These are phyloP conservation scores for Ctenodactylus gundi DNA, from an alignment of 2,113 vertebrate species.

Conservation along the genomic window DNA sequence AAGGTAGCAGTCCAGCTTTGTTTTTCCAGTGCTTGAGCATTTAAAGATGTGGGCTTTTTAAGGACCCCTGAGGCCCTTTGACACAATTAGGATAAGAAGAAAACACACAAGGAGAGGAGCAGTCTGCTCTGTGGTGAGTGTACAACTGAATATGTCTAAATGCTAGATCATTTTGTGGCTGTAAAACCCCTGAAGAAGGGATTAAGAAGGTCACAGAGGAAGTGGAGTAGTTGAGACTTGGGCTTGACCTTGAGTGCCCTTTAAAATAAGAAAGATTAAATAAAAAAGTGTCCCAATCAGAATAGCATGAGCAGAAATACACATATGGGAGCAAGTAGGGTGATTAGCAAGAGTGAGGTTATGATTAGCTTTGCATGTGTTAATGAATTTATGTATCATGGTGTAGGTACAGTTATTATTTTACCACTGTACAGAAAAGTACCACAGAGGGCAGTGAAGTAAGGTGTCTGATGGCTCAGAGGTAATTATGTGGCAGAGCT, in stretches of 20 bases:
- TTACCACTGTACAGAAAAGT: background rate
- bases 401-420: background rate
- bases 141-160: background rate
- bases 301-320: background rate
- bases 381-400: background rate
- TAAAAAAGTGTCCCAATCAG: background rate
- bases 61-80: background rate
- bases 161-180: background rate
- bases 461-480: background rate
- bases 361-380: background rate
- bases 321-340: background rate
- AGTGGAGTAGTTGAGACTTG: background rate
- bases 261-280: background rate
- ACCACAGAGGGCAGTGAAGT: background rate
- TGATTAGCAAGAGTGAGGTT: background rate
- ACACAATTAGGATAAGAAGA: background rate
- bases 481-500: background rate
- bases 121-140: rapidly evolving
- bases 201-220: background rate
- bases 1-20: background rate
- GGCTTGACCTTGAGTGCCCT: background rate
- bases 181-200: background rate
- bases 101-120: background rate
- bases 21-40: background rate
- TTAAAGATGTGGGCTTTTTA: background rate